Evolutionary conservation across 2,113 vertebrate species (phyloP), one percentile per base, ranked within the genome.

Genomic region (Nothoprocta pentlandii): DNA sequence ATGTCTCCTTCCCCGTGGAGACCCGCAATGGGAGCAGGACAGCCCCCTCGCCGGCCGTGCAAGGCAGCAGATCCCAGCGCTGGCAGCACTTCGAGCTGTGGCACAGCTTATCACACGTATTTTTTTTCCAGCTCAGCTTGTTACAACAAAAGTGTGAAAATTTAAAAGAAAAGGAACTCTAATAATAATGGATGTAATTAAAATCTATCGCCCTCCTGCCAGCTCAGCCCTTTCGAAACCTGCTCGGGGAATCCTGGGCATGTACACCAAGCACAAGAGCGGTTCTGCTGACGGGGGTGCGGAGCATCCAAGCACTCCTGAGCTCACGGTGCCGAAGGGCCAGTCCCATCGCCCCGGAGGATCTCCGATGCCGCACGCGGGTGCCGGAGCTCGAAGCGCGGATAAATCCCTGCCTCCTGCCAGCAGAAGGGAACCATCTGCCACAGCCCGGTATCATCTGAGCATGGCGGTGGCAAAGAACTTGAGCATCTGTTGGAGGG

Each of bases 51-150:
- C 20, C 34, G 21, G 36, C 32, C 44, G 16, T 39, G 81, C 51
- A 75, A 39, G 69, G 5, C 53, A n/a, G 92, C 26, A 5, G 49
- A 80, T 71, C 61, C n/a, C 79, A 49, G 21, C 14, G 71, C 84
- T 96, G 92, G 97, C 94, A 93, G 86, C 16, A 58, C 77, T 85
- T 95, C 92, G 88, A 94, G 92, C 79, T 89, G 71, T 77, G 66
- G 88, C 61, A 68, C 84, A 92, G 83, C 78, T 89, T 92, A 83
- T 93, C 93, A 85, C 85, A 63, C 3, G 44, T 69, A 66, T 96
- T 95, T 96, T 92, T 95, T 96, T 93, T 94, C 95, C 96, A 92
- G 92, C 92, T 96, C 95, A 92, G 96, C 95, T 96, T 94, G 94
- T 92, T 94, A 81, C 12, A 3, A 73, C 56, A 17, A 32, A 96